Base-by-base conservation (phyloP, 2,113 vertebrate species). In the Plecotus auritus region DNA sequence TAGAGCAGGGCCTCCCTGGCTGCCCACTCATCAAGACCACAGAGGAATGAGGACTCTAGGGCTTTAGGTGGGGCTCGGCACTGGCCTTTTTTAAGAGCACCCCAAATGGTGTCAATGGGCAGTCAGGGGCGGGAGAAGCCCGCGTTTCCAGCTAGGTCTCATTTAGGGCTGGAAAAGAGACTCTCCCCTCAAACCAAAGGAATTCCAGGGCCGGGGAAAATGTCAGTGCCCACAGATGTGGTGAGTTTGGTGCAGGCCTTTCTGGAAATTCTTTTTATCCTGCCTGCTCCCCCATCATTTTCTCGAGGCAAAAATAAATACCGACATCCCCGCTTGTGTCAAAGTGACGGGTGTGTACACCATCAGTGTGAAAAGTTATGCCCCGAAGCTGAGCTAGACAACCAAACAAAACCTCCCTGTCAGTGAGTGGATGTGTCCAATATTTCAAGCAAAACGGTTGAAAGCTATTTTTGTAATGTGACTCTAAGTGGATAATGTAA, bases 391-490 rank as follows among this genome's bases (percentile, higher is more conserved):
- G 84, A 97, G 97, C 32, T 88, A 95, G 97, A 93, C 96, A 97
- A 87, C 97, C 82, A 95, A 97, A 98, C 95, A 97, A 97, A 98
- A 95, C 95, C 95, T 84, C 92, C 67, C 97, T 97, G 96, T 97
- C 56, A 1, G 90, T 70, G 90, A 91, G 85, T 94, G 93, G 84
- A 97, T 97, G 97, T 96, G 96, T 95, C 97, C 97, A 93, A 74
- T 49, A 82, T 91, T 96, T 97, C 97, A 95, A 97, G 98, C 95
- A 97, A 32, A 97, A 97, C 96, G 97, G 97, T 97, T 97, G 93
- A 97, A 92, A 98, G 97, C 97, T 97, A 96, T 97, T 97, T 98
- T 97, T 98, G 97, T 97, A 98, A 98, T 32, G 77, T 95, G 97
- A 98, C 69, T 96, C 97, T 96, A 96, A 97, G 96, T 97, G 97